Base-by-base conservation (phyloP, 2,888 invertebrate genomes). In the Brenthis hecate region DNA sequence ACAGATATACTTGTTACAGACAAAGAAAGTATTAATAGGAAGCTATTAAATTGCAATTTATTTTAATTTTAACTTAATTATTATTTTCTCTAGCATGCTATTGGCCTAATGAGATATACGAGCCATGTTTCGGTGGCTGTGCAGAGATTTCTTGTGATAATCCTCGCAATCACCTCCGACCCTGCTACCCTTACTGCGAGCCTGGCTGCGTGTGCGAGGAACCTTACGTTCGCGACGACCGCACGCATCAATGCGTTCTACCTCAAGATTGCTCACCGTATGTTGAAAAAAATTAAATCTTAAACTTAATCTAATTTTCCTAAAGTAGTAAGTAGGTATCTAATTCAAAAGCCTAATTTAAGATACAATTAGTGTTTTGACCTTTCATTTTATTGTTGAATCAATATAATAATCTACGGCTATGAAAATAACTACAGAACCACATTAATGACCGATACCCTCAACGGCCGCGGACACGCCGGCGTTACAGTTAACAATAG, bases 151-250 rank as follows among this genome's bases (percentile, higher is more conserved):
- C 91, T 11, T 92, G 92, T 71, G 92, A 92, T 81, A 92, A 92
- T 80, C 92, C 92, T 0, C 88, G 90, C 48, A 89, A 86, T 78
- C 92, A 91, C 79, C 78, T 91, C 67, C 87, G 92, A 0, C 91
- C 92, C 0, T 92, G 92, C 81, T 92, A 92, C 81, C 92, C 92
- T 0, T 92, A 92, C 81, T 92, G 92, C 78, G 92, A 92, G 81
- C 91, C 92, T 0, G 92, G 92, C 60, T 92, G 92, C 76, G 79
- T 92, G 55, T 92, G 92, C 71, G 89, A 88, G 72, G 91, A 91
- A 19, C 92, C 91, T 28, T 91, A 90, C 72, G 91, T 92, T 32
- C 78, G 92, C 1, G 92, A 91, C 69, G 92, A 92, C 76, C 83
- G 92, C 66, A 91, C 92, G 1, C 92, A 92, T 69, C 91, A 89